Conservation (phyloP, 2,797 vertebrate genomes). For the Thripadectes ignobilis region DNA sequence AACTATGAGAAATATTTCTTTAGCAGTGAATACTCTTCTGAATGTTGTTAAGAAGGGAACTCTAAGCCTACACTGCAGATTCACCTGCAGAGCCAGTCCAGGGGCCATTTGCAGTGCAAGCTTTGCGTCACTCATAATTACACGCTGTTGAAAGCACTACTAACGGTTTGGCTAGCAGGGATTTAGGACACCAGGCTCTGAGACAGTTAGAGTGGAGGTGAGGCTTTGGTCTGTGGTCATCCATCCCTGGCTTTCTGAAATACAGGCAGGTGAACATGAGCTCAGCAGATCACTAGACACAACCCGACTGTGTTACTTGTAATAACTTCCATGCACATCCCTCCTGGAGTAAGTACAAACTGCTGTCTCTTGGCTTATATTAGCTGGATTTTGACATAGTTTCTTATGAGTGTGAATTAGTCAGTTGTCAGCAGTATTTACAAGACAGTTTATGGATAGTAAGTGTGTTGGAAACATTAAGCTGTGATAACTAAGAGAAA, state of each 20-base stretch:
- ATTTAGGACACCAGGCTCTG: not conserved
- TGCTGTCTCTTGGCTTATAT: not conserved
- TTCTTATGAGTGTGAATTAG: not conserved
- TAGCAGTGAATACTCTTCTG: not conserved
- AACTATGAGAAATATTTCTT: fast-evolving
- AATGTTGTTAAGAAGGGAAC: not conserved
- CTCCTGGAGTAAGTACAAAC: not conserved
- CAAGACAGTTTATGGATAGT: not conserved
- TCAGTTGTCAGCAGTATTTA: not conserved
- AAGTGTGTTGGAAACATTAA: not conserved
- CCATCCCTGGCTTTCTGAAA: not conserved
- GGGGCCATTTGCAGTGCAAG: not conserved
- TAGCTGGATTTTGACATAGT: not conserved
- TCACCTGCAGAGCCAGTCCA: not conserved
- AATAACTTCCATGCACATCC: fast-evolving
- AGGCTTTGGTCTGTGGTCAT: not conserved
- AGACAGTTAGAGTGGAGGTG: not conserved
- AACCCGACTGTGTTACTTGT: not conserved
- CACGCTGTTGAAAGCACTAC: not conserved
- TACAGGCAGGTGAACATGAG: not conserved
- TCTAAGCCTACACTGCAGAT: not conserved
- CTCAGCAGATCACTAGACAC: not conserved
- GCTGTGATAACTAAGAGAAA: constrained; percentile 5
- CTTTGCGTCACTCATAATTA: not conserved
- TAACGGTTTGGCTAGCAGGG: not conserved